Percentiles rank a stretch among this genome's conserved stretches.
Conservation (phyloP, 2,888 invertebrate species). For the Hybos culiciformis region DNA sequence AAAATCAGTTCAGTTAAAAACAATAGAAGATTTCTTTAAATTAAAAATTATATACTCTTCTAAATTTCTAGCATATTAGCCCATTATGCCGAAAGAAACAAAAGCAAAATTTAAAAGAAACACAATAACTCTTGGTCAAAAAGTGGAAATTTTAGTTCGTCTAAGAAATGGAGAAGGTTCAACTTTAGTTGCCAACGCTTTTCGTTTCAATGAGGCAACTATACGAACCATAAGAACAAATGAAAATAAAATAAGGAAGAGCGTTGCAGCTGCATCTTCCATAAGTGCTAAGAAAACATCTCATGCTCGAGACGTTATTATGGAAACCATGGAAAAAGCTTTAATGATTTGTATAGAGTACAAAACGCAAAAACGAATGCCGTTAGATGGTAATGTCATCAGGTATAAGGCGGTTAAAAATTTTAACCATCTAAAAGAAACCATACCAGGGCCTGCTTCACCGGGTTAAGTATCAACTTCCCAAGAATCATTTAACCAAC, state of each 20-base stretch:
- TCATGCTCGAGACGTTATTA: constrained; percentile 1
- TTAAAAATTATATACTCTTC: background rate
- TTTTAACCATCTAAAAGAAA: constrained; percentile 14
- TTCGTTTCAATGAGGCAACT: constrained; percentile 15
- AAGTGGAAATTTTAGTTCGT: constrained; percentile 2
- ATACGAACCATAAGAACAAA: constrained; percentile 14
- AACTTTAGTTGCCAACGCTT: constrained; percentile 13
- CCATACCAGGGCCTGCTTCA: constrained; percentile 1
- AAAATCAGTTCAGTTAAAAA: background rate
- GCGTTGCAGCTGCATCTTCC: background rate
- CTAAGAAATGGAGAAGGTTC: constrained; percentile 9
- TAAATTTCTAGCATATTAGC: background rate
- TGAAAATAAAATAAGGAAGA: constrained; percentile 5
- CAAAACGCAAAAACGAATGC: background rate
- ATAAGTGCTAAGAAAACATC: background rate
- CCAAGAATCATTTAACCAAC: background rate
- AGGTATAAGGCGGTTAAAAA: constrained; percentile 3
- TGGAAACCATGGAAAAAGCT: constrained; percentile 6
- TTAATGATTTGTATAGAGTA: constrained; percentile 5
- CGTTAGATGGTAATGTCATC: background rate
- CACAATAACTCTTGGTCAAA: background rate
- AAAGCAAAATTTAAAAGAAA: background rate
- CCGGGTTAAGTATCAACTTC: background rate
- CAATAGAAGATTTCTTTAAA: background rate
- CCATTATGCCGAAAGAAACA: background rate